Percentiles rank a stretch among this genome's conserved stretches.
These are phyloP conservation scores for Sinocyclocheilus anshuiensis DNA, from an alignment of 2,113 vertebrate species.

Conservation along the genomic window DNA sequence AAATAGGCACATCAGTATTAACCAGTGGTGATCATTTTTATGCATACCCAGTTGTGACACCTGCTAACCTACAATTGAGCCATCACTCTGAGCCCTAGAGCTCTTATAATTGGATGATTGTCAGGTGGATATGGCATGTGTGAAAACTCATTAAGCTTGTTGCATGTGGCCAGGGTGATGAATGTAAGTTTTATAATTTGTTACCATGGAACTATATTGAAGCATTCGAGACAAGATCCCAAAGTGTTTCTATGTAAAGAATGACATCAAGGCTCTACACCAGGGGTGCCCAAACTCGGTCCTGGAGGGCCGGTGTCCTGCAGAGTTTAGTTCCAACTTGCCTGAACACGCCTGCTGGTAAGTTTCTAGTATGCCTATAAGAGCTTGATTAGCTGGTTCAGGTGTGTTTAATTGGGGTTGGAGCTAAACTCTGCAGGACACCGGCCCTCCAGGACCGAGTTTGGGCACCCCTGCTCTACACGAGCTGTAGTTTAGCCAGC, in stretches of 20 bases:
- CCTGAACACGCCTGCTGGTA: too few species aligned
- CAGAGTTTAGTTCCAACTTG: too few species aligned
- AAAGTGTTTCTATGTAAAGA: constrained; percentile 9
- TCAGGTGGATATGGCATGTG: constrained; percentile 53
- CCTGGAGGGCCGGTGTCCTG: too few species aligned
- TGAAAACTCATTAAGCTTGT: constrained; percentile 45
- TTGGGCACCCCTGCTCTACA: too few species aligned
- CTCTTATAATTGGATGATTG: constrained; percentile 50
- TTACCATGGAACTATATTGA: constrained; percentile 27
- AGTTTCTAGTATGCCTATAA: too few species aligned
- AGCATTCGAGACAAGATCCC: neutral
- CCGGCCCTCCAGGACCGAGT: too few species aligned
- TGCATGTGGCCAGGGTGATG: constrained; percentile 42
- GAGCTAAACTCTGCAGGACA: too few species aligned
- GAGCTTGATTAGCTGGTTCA: too few species aligned
- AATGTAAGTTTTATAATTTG: constrained; percentile 50
- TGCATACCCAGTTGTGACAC: neutral
- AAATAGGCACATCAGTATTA: neutral
- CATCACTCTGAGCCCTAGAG: constrained; percentile 27
- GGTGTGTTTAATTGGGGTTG: too few species aligned
- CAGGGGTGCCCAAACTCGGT: too few species aligned
- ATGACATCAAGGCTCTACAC: neutral
- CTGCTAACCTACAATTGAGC: constrained; percentile 28
- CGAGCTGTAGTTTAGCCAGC: neutral
- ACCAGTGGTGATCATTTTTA: constrained; percentile 11